Evolutionary conservation across 2,797 vertebrate species (phyloP), one percentile per base, ranked within the genome.

Genomic region (Myoxocephalus aenaeus): DNA sequence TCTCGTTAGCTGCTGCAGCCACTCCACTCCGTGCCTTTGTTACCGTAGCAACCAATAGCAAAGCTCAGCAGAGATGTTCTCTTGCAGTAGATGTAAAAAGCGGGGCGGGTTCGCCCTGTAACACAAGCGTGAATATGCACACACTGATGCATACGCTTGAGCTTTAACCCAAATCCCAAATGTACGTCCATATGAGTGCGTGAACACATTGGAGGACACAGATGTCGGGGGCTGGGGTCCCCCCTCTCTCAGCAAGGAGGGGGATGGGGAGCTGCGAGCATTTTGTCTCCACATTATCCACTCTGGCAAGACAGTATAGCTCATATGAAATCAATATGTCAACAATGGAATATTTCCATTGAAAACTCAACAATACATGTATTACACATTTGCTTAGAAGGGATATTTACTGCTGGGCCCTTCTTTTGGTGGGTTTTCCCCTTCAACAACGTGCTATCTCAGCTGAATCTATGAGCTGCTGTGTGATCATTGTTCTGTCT

Each of bases 11-110:
- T 93, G 89, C 91, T 89, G 92, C 93, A 93, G 88, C 92, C 93
- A 89, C 93, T 93, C 91, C 86, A 91, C 89, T 90, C 91, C 63
- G 86, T 89, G 89, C 93, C 94, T 93, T 94, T 95, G 95, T 96
- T 96, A 94, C 95, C 95, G 91, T 96, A 94, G 95, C 94, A 96
- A 96, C 95, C 91, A 91, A 92, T 94, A 94, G 94, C 92, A 88
- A 94, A 93, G 92, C 93, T 74, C 88, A 88, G 91, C 89, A 93
- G 90, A 87, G 91, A 90, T 84, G 83, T 90, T 93, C 82, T 90
- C 58, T 92, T 92, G 91, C 92, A 91, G 93, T 90, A 77, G 86
- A 93, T 92, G 87, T 83, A 81, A 89, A 89, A 88, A 88, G 82
- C 64, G 92, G 85, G 87, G 90, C 34, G 88, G 85, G 79, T 86